These are phyloP conservation scores for Caradrina clavipalpis DNA, from an alignment of 2,888 invertebrate genomes.

Conservation along the genomic window DNA sequence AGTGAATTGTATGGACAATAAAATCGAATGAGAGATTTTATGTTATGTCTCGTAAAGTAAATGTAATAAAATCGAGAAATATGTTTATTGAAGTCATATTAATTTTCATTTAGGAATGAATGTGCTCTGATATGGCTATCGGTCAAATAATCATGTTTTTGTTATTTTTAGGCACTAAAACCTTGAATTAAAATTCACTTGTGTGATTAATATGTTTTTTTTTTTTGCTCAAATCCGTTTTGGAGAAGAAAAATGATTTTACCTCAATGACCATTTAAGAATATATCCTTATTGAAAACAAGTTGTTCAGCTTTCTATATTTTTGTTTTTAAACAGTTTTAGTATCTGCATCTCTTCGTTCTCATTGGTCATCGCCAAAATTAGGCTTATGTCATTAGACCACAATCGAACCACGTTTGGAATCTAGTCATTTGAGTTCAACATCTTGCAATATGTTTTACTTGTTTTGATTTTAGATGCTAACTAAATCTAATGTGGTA, in stretches of 20 bases:
- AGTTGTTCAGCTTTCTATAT: conserved; percentile 32
- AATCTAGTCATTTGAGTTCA: conserved; percentile 21
- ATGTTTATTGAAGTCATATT: neutral
- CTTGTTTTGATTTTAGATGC: conserved; percentile 23
- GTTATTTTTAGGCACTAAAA: neutral
- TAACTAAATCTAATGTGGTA: conserved; percentile 3
- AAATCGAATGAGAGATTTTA: conserved; percentile 15
- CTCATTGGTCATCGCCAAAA: conserved; percentile 32
- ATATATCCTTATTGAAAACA: conserved; percentile 20
- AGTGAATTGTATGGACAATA: conserved; percentile 10
- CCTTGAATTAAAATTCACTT: neutral
- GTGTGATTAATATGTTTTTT: neutral
- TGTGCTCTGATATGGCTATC: neutral
- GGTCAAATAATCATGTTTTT: neutral
- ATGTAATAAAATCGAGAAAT: conserved; percentile 11
- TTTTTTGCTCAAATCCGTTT: neutral
- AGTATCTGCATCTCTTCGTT: neutral
- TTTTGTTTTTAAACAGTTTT: conserved; percentile 34
- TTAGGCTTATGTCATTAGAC: conserved; percentile 22
- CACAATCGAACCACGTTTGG: conserved; percentile 18
- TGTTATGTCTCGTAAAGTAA: conserved; percentile 12
- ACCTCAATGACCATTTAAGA: conserved; percentile 36
- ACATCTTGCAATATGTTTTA: conserved; percentile 15
- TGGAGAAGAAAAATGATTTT: neutral
- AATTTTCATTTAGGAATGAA: neutral